Evolutionary conservation across 1,140 invertebrate genomes (phyloP).

Genomic region (Drosophila virilis): DNA sequence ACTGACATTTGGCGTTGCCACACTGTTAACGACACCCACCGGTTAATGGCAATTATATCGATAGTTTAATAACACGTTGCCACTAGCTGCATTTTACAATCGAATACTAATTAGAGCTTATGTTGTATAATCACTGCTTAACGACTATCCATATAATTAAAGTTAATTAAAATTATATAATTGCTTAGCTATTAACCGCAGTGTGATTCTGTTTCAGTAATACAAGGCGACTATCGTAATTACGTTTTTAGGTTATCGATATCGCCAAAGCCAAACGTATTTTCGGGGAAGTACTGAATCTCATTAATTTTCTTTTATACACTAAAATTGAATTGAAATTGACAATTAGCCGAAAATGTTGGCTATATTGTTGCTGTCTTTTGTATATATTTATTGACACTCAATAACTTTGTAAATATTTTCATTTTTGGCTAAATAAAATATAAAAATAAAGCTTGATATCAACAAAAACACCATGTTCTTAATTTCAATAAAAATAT

Average conservation of each 20-base stretch:
- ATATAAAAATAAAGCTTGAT: conserved; percentile 65
- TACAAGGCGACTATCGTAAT: too few species aligned
- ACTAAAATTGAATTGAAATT: too few species aligned
- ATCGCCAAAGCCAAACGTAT: too few species aligned
- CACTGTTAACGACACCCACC: background rate
- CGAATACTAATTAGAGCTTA: background rate
- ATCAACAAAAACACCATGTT: conserved; percentile 57
- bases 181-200: too few species aligned
- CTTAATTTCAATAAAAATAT: conserved; percentile 51
- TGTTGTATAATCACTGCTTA: too few species aligned
- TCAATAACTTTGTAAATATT: conserved; percentile 53
- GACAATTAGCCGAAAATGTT: background rate
- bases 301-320: too few species aligned
- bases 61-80: background rate
- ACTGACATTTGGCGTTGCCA: conserved; percentile 29
- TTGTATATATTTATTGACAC: conserved; percentile 73
- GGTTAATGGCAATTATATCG: background rate
- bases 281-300: background rate
- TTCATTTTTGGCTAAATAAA: conserved; percentile 52
- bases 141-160: too few species aligned
- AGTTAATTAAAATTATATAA: too few species aligned
- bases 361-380: conserved; percentile 29
- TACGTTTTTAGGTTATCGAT: too few species aligned
- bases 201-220: too few species aligned
- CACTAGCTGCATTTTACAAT: background rate